Conservation (phyloP, 2,797 vertebrate species). For the Peromyscus melanophrys region DNA sequence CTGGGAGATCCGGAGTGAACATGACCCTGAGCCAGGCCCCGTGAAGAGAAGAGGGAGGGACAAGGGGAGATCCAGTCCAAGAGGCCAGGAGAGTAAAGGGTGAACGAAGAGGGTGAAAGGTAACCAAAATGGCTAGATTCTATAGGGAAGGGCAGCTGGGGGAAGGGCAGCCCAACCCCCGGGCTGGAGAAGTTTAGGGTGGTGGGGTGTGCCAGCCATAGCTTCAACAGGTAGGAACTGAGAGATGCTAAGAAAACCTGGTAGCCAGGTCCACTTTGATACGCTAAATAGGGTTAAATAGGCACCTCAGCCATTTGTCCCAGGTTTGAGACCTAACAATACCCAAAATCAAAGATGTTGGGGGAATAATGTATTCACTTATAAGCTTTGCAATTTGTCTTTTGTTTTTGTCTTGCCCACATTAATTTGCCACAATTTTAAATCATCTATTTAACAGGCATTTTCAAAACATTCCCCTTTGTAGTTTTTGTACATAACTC, state of each 20-base stretch:
- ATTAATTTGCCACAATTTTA: conserved; percentile 20
- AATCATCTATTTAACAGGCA: not conserved
- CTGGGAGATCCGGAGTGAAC: not conserved
- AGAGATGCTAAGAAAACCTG: not conserved
- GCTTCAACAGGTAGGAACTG: not conserved
- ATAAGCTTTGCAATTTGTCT: not conserved
- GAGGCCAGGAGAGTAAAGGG: not conserved
- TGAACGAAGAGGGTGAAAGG: not conserved
- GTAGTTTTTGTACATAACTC: not conserved
- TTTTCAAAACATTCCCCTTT: not conserved
- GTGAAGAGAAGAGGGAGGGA: not conserved
- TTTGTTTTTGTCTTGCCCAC: not conserved
- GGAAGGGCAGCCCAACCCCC: not conserved
- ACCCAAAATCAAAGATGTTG: not conserved
- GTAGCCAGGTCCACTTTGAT: not conserved
- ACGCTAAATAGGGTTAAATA: not conserved
- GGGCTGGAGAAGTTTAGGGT: not conserved
- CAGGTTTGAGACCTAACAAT: not conserved
- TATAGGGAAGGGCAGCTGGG: not conserved
- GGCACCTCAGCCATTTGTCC: not conserved
- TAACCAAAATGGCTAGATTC: not conserved
- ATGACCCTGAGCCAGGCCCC: not conserved
- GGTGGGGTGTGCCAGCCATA: not conserved
- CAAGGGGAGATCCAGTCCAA: not conserved
- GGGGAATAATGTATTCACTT: not conserved